Base-by-base conservation (phyloP, 1,140 invertebrate genomes). In the Ips nitidus region DNA sequence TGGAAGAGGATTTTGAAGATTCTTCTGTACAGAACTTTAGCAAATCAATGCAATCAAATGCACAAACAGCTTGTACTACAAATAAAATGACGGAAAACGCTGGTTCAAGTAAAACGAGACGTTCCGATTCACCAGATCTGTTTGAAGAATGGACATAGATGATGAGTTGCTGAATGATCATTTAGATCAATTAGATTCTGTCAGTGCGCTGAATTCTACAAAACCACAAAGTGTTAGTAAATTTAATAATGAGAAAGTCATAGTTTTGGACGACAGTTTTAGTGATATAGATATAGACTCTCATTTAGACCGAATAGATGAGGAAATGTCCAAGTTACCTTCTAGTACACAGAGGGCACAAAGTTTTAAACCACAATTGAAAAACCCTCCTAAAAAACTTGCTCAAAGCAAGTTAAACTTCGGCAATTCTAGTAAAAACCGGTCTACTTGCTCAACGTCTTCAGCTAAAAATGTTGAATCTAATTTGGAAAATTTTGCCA, bases 261-360 rank as follows among this genome's bases (percentile, higher is more conserved):
- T 68, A 3, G 38, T 41, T 53, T 45, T 65, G 40, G 63, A 70
- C 53, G 74, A 74, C 55, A 61, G 71, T 45, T 75, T 77, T 61
- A 53, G 67, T 41, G 47, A 69, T 60, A 53, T 75, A 42, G 71
- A 75, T 63, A 72, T 76, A 4, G 74, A 76, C 52, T 71, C 69
- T 5, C 73, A 76, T 68, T 74, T 77, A 61, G 70, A 77, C 62
- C 41, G 72, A 52, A 67, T 75, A 41, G 74, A 75, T 58, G 52
- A 60, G n/a, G 59, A 69, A 66, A 71, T 71, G 69, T 36, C 57
- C 2, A 60, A 71, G 38, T 36, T 61, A 36, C 69, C 63, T 3
- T 66, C 63, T 43, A 66, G 45, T 45, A 71, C 63, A 7, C 69
- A 71, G 40, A 55, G 41, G 55, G 3, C 8, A n/a, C 52, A 22